Evolutionary conservation across 2,113 vertebrate genomes (phyloP).

Genomic region (Lutjanus erythropterus): DNA sequence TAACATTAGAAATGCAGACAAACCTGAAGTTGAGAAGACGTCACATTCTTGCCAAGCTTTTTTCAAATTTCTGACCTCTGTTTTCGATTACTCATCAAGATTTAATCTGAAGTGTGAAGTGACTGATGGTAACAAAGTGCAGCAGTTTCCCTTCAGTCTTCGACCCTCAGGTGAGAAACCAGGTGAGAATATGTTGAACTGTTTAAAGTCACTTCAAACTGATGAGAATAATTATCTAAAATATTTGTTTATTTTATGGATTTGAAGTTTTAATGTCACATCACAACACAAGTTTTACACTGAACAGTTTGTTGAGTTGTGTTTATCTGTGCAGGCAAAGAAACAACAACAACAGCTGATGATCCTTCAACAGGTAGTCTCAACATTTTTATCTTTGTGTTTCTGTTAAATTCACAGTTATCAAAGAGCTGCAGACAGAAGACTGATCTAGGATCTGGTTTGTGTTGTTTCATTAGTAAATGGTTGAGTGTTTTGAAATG

Average conservation of each 20-base stretch:
- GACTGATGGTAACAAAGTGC: background rate
- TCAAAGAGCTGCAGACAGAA: background rate
- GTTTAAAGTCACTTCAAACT: background rate
- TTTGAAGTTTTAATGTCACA: no score
- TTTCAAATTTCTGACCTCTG: no score
- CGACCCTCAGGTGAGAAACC: constrained; percentile 4
- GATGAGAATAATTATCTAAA: background rate
- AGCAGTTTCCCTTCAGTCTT: constrained; percentile 16
- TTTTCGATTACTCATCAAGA: no score
- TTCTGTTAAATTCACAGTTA: background rate
- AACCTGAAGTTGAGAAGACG: background rate
- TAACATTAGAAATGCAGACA: background rate
- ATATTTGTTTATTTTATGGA: background rate
- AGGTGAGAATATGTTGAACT: background rate
- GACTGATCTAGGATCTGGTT: no score
- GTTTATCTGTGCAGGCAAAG: background rate
- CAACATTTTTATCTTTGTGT: background rate
- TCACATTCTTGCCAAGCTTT: background rate
- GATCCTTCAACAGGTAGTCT: background rate
- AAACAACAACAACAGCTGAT: background rate
- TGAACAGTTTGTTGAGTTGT: background rate
- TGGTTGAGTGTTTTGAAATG: no score
- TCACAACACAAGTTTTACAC: no score
- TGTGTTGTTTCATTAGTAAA: background rate
- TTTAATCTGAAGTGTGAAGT: no score